Evolutionary conservation across 2,797 vertebrate genomes (phyloP).

Genomic region (Chrysocyon brachyurus): DNA sequence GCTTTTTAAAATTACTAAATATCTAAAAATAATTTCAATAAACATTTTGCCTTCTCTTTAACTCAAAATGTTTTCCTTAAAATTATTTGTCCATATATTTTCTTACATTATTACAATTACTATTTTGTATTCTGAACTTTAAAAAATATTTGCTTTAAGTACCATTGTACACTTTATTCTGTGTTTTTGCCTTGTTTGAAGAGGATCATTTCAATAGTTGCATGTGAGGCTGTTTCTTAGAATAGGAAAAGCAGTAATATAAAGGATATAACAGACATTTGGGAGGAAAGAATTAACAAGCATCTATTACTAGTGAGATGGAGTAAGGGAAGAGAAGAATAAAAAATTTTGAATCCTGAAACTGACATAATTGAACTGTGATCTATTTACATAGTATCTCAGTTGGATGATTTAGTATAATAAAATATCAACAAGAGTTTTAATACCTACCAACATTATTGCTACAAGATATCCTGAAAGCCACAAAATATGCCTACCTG

Average conservation of each 20-base stretch:
- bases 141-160: neutral
- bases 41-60: neutral
- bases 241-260: neutral
- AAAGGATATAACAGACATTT: neutral
- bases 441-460: neutral
- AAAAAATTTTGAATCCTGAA: neutral
- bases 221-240: neutral
- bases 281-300: neutral
- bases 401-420: neutral
- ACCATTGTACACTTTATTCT: neutral
- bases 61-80: constrained; percentile 12
- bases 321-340: constrained; percentile 26
- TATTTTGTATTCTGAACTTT: constrained; percentile 27
- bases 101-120: neutral
- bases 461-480: neutral
- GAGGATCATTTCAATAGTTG: neutral
- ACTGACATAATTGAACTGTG: constrained; percentile 17
- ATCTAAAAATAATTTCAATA: constrained; percentile 27
- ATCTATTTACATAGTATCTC: neutral
- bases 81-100: neutral
- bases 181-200: neutral
- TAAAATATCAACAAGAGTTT: neutral
- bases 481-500: neutral
- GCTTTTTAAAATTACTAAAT: neutral
- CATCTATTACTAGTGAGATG: neutral